Evolutionary conservation across 2,797 vertebrate genomes (phyloP).

Genomic region (Dicrostonyx torquatus): DNA sequence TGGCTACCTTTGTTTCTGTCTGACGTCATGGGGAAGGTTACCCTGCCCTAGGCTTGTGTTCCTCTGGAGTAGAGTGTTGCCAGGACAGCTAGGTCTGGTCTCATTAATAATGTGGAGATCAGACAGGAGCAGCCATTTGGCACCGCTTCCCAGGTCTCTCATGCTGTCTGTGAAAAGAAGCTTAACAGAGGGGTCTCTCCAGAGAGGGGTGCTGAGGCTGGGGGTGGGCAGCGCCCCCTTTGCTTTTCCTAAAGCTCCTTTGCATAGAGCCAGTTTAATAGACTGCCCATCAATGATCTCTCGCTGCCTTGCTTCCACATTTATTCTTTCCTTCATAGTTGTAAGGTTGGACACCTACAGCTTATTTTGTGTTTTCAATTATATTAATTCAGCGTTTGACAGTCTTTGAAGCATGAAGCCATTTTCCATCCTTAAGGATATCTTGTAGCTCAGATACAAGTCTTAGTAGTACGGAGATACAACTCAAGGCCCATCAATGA

Average conservation of each 20-base stretch:
- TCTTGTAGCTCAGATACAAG: neutral
- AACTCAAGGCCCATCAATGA: neutral
- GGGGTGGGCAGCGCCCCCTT: rapidly evolving
- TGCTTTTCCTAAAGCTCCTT: neutral
- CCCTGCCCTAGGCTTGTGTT: slow-evolving; percentile 68
- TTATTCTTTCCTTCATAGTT: neutral
- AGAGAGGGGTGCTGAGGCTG: slow-evolving; percentile 35
- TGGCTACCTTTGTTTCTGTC: slow-evolving; percentile 75
- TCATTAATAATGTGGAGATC: slow-evolving; percentile 76
- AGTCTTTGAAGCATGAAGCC: neutral
- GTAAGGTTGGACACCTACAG: neutral
- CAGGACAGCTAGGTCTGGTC: slow-evolving; percentile 74
- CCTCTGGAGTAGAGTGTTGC: slow-evolving; percentile 66
- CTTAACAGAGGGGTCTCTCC: neutral
- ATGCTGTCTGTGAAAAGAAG: slow-evolving; percentile 43
- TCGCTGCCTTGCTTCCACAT: too few relatives aligned
- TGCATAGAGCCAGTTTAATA: neutral
- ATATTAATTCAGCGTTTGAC: neutral
- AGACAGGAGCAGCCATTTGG: slow-evolving; percentile 70
- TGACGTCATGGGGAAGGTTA: slow-evolving; percentile 67
- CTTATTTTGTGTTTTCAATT: slow-evolving; percentile 45
- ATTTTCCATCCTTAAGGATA: neutral
- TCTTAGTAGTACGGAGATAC: neutral
- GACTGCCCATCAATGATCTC: neutral
- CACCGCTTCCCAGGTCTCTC: slow-evolving; percentile 75